phyloP scores from a whole-genome alignment of 2,888 invertebrate species.

The Isoperla grammatica region DNA sequence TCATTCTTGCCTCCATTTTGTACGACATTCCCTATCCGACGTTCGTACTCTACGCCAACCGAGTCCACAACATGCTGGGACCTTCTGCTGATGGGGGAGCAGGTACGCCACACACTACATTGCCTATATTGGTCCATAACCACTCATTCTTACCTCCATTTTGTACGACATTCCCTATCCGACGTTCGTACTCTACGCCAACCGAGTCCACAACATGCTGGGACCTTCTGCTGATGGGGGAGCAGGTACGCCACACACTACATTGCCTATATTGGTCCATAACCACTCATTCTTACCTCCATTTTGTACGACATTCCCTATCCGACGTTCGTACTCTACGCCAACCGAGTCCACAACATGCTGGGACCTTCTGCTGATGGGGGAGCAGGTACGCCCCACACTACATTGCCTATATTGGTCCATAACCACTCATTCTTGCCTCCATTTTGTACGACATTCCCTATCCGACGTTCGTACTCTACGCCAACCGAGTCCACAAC shows the following conservation, averaged over 20 bases:
- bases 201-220: conserved; percentile 89
- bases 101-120: conserved; percentile 68
- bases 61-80: conserved; percentile 90
- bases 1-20: too few relatives aligned
- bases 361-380: conserved; percentile 88
- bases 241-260: conserved; percentile 71
- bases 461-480: conserved; percentile 88
- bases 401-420: too few relatives aligned
- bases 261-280: too few relatives aligned
- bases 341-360: conserved; percentile 91
- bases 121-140: too few relatives aligned
- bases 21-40: conserved; percentile 94
- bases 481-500: conserved; percentile 89
- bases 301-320: conserved; percentile 93
- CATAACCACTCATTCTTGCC: too few relatives aligned
- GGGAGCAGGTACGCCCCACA: conserved; percentile 74
- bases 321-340: conserved; percentile 89
- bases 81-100: conserved; percentile 88
- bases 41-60: conserved; percentile 86
- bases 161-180: conserved; percentile 93
- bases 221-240: conserved; percentile 89
- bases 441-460: conserved; percentile 94
- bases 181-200: conserved; percentile 88
- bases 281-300: too few relatives aligned
- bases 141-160: too few relatives aligned